phyloP scores from a whole-genome alignment of 2,797 vertebrate species.

The Clarias laeviceps region DNA sequence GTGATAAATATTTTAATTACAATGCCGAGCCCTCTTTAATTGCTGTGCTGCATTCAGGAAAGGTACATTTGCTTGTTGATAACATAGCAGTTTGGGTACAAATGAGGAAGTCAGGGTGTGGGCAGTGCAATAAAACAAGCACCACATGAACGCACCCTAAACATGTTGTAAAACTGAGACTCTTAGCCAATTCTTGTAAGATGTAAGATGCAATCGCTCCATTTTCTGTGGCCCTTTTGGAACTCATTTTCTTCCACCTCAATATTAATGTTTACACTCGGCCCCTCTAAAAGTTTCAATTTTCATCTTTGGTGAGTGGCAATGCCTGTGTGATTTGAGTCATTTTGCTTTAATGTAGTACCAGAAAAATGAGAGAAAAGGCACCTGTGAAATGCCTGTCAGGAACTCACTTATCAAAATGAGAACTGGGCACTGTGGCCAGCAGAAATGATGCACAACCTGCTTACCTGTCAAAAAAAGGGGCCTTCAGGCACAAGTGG shows the following conservation, averaged over 20 bases:
- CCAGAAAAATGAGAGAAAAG: constrained; percentile 8
- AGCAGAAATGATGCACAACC: constrained; percentile 31
- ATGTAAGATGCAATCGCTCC: background rate
- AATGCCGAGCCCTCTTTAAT: constrained; percentile 70
- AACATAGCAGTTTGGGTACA: constrained; percentile 64
- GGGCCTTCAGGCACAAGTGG: background rate
- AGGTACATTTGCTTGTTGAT: constrained; percentile 58
- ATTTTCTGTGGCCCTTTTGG: background rate
- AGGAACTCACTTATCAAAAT: constrained; percentile 29
- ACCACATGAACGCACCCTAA: constrained; percentile 12
- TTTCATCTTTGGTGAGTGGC: background rate
- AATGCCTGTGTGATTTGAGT: constrained; percentile 5
- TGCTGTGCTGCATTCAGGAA: constrained; percentile 67
- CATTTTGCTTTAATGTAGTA: constrained; percentile 8
- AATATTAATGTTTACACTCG: constrained; percentile 11
- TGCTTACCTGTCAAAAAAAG: constrained; percentile 30
- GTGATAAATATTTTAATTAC: constrained; percentile 72
- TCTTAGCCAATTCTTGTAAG: background rate
- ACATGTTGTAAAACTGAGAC: constrained; percentile 50
- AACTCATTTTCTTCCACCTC: background rate
- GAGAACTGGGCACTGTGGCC: constrained; percentile 4
- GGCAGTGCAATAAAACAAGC: constrained; percentile 50
- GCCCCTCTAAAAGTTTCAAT: constrained; percentile 8
- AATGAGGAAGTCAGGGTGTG: constrained; percentile 53
- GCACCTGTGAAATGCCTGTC: constrained; percentile 14